Evolutionary conservation across 1,140 invertebrate genomes (phyloP), one percentile per base, ranked within the genome.

Genomic region (Ganaspis sp.): DNA sequence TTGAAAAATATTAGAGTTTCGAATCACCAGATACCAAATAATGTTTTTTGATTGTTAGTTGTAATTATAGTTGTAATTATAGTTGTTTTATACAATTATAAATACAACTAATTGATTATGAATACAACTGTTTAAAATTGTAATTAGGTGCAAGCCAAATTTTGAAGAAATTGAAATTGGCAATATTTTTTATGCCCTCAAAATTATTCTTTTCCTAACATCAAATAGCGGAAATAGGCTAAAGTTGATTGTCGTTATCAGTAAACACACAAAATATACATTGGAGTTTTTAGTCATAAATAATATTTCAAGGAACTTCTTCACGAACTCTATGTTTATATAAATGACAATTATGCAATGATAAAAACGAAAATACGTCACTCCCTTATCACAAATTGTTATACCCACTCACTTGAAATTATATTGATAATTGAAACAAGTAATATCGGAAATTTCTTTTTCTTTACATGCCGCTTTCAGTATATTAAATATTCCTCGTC

Each of bases 371-470:
- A 58, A 58, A 58, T 58, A 58, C 23, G 11, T 58, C 54, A 58
- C 23, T 58, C 54, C 12, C 54, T 26, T 58, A 58, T 58, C 54
- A 58, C 0, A 0, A 54, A 54, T 17, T 40, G 12, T 58, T 58
- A 4, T 4, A 58, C 9, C 21, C 11, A 58, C 49, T 54, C 49
- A 54, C 49, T 23, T 58, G 23, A 23, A 58, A 58, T 58, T 23
- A n/a, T n/a, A 34, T 6, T 34, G 53, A 58, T 58, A 58, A 58
- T 58, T 23, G 9, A 9, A 23, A 58, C 11, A 11, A 58, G 23
- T n/a, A 49, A 23, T 58, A 58, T 58, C 53, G 53, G 53, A 58
- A 58, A 23, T 23, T 58, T 21, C 53, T 23, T 58, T 23, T 58
- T 23, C 4, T 58, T 19, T 21, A 21, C 5, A 54, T 21, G 17